Evolutionary conservation across 2,113 vertebrate species (phyloP), one percentile per base, ranked within the genome.

Genomic region (Callochromis pleurospilus): DNA sequence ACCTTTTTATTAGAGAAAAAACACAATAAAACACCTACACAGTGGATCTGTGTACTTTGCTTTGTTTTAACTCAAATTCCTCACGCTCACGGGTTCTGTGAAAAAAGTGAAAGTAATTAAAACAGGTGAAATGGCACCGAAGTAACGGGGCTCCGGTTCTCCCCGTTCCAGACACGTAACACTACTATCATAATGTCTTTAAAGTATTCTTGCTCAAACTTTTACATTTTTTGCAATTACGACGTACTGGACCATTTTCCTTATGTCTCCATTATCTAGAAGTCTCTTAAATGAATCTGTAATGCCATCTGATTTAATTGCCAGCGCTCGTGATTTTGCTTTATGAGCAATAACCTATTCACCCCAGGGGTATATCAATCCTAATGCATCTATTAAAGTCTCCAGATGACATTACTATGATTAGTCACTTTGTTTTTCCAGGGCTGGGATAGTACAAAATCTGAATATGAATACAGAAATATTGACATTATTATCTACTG

Each of bases 321-420:
- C 83, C 83, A 84, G 70, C 80, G 84, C 89, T 84, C 86, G 86
- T 80, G 81, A 93, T 91, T 93, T 80, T 86, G 84, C 88, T 95
- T 93, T 93, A 91, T 92, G 93, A 96, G 93, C 89, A 94, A 94
- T 92, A 93, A 93, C 92, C 94, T 90, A 56, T 89, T 95, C 93
- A 92, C 91, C 90, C 94, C 88, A 55, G 88, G 89, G 91, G 42
- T 82, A 86, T 92, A 94, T 95, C 94, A 93, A 90, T 94, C 88
- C 91, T 94, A 96, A 95, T 95, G 92, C 90, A 93, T 93, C 92
- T 91, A 94, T 95, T 96, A 96, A 94, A 94, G 91, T 93, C 94
- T 92, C 87, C 82, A 89, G 89, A 54, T 92, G 93, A 94, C 92
- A 93, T 94, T 91, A 91, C 94, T 92, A 90, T 93, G 94, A 96